These are phyloP conservation scores for Anticlea derivata DNA, from an alignment of 2,888 invertebrate genomes.

Conservation along the genomic window DNA sequence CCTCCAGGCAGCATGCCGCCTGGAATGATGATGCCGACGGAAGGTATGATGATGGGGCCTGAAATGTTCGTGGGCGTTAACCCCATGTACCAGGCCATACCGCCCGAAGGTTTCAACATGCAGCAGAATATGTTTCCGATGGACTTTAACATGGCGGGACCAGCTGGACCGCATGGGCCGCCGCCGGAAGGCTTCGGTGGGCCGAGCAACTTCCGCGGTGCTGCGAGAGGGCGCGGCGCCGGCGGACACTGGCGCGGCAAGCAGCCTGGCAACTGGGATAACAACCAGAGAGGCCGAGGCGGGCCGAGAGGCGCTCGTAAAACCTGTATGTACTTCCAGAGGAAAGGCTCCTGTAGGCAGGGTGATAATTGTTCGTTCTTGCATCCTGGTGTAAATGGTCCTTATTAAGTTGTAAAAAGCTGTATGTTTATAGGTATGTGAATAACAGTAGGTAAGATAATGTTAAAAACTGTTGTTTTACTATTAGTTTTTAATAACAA, in stretches of 20 bases:
- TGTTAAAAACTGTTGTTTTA: conserved; percentile 27
- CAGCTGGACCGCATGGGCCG: conserved; percentile 59
- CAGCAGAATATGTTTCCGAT: conserved; percentile 78
- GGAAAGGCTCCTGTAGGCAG: conserved; percentile 91
- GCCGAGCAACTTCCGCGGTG: conserved; percentile 78
- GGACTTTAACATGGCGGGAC: conserved; percentile 77
- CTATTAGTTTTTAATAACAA: conserved; percentile 21
- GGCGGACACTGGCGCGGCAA: conserved; percentile 81
- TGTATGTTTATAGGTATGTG: conserved; percentile 10
- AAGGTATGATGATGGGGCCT: conserved; percentile 47
- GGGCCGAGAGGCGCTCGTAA: conserved; percentile 80
- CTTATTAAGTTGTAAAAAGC: conserved; percentile 56
- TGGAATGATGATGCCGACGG: conserved; percentile 73
- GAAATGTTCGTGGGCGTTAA: conserved; percentile 68
- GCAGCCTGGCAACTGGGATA: conserved; percentile 74
- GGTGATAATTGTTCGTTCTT: conserved; percentile 93
- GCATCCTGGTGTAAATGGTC: conserved; percentile 89
- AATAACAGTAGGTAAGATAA: conserved; percentile 18
- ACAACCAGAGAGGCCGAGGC: conserved; percentile 74
- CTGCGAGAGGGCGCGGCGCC: conserved; percentile 81
- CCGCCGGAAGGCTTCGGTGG: conserved; percentile 57
- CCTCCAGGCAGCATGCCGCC: conserved; percentile 56
- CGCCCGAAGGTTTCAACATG: conserved; percentile 73
- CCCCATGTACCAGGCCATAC: conserved; percentile 59
- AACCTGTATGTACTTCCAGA: conserved; percentile 90